Base-by-base conservation (phyloP, 2,888 invertebrate species). In the Drosophila nigricruria region DNA sequence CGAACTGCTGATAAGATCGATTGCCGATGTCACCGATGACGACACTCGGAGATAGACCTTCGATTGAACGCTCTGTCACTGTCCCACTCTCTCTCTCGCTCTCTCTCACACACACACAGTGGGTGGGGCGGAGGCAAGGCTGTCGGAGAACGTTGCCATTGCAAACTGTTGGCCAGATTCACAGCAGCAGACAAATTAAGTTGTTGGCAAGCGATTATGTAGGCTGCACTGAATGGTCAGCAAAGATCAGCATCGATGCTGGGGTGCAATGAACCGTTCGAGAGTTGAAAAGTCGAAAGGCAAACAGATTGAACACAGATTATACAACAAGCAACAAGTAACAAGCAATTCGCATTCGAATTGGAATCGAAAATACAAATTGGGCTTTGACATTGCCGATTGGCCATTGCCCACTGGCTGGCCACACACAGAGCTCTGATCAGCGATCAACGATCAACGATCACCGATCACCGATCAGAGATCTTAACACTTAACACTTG, bases 1-100 rank as follows among this genome's bases (percentile, higher is more conserved):
- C 34, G 66, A 40, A 30, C 57, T 20, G 71, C 47, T 70, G 80
- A 77, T 77, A 77, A 79, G 77, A 77, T 77, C 80, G 71, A 67
- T 64, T 54, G 67, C 47, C 32, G 45, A 57, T 66, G 56, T 47
- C 70, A 40, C 10, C 32, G 32, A 58, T 63, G 72, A 63, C 47
- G 70, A 54, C 57, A 64, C 64, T 47, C 20, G 36, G 10, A 40
- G 43, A 20, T 34, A 71, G 49, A 71, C 71, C 63, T 63, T 63
- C 72, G 53, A 63, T 58, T 49, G n/a, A n/a, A 9, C 43, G 47
- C 57, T 64, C 42, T 47, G 14, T 57, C 25, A 27, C 30, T 66
- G 25, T 50, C 56, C 2, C 32, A 18, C 18, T 20, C 9, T 10
- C 54, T 2, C 23, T 47, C 4, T 18, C 25, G 5, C 38, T 38